A percentile compares a stretch with the other conserved stretches of the same genome.
phyloP scores from a whole-genome alignment of 1,140 invertebrate genomes.

The Drosophila paulistorum region DNA sequence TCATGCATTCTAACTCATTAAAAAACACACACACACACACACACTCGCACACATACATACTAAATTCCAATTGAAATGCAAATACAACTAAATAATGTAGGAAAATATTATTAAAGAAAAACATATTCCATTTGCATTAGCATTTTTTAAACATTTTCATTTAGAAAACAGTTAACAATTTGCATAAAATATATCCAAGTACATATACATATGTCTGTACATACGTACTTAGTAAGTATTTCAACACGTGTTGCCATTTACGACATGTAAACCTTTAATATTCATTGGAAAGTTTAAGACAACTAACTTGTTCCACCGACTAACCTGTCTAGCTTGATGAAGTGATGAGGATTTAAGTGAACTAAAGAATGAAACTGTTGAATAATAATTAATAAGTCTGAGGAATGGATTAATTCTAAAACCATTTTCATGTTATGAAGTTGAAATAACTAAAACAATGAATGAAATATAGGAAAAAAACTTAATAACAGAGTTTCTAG shows the following conservation, averaged over 20 bases:
- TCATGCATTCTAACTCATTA: slow-evolving; percentile 4
- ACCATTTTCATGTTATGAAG: too few relatives aligned
- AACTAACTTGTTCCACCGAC: background rate
- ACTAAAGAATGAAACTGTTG: too few relatives aligned
- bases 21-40: background rate
- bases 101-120: background rate
- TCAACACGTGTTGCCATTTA: slow-evolving; percentile 7
- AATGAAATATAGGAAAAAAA: too few relatives aligned
- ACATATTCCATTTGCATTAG: slow-evolving; percentile 6
- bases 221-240: background rate
- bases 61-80: slow-evolving; percentile 11
- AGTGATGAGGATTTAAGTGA: too few relatives aligned
- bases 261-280: background rate
- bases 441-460: too few relatives aligned
- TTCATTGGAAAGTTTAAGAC: background rate
- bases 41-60: background rate
- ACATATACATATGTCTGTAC: background rate
- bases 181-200: slow-evolving; percentile 10
- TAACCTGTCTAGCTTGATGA: too few relatives aligned
- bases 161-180: slow-evolving; percentile 17
- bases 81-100: slow-evolving; percentile 8
- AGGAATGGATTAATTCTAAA: too few relatives aligned
- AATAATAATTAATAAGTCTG: too few relatives aligned
- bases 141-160: slow-evolving; percentile 12
- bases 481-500: too few relatives aligned